These are phyloP conservation scores for Echinometra lucunter DNA, from an alignment of 53 echinoderm and acorn worm species.

Conservation along the genomic window DNA sequence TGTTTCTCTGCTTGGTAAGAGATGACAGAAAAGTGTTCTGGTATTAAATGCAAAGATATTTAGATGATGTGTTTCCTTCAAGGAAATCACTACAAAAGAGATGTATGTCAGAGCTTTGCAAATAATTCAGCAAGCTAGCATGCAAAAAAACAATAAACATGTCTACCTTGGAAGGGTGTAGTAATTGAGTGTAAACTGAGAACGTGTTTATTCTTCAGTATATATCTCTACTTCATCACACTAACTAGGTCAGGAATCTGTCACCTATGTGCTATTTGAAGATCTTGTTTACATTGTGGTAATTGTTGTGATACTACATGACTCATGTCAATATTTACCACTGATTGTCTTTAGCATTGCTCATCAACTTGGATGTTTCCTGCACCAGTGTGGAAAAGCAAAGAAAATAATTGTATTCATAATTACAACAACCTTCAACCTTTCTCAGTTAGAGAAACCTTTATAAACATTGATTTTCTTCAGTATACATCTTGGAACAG, in stretches of 20 bases:
- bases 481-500: neutral
- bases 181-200: neutral
- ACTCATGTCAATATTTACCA: conserved; percentile 48
- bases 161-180: neutral
- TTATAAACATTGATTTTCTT: neutral
- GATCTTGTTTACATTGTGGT: conserved; percentile 14
- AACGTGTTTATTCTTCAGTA: neutral
- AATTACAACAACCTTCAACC: too few species aligned
- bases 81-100: neutral
- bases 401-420: too few species aligned
- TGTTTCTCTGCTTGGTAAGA: neutral
- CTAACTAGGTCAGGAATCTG: neutral
- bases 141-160: neutral
- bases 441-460: too few species aligned
- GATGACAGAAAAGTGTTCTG: neutral
- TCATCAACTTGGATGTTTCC: neutral
- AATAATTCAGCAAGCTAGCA: neutral
- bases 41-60: neutral
- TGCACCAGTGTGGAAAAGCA: too few species aligned
- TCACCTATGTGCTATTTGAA: conserved; percentile 8
- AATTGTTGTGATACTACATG: conserved; percentile 42
- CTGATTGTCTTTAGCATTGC: neutral
- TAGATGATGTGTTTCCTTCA: neutral
- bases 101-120: neutral
- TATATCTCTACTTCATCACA: conserved; percentile 12